Evolutionary conservation across 2,888 invertebrate species (phyloP).

Genomic region (Torymus tubicola): DNA sequence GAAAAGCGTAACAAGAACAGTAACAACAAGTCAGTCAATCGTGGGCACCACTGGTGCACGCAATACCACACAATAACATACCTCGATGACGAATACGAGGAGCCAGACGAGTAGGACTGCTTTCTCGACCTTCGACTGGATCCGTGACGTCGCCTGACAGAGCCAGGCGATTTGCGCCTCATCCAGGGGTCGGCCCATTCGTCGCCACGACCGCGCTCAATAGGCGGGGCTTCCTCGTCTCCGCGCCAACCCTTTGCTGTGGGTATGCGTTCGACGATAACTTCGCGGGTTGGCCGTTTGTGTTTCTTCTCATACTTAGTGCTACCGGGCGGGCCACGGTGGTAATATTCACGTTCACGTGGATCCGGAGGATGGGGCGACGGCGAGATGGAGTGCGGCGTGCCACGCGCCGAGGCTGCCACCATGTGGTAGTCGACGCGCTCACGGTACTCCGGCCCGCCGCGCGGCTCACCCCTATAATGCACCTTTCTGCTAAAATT

Average conservation of each 20-base stretch:
- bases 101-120: constrained; percentile 85
- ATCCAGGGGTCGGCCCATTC: constrained; percentile 99
- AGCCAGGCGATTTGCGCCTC: constrained; percentile 82
- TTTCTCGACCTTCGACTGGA: constrained; percentile 73
- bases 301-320: constrained; percentile 75
- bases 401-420: constrained; percentile 60
- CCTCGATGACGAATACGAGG: constrained; percentile 82
- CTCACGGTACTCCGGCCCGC: constrained; percentile 72
- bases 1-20: neutral
- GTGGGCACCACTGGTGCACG: too few species aligned
- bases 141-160: constrained; percentile 67
- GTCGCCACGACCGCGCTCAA: constrained; percentile 81
- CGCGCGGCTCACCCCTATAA: constrained; percentile 71
- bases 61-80: constrained; percentile 62
- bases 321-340: constrained; percentile 32
- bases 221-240: constrained; percentile 71
- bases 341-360: constrained; percentile 70
- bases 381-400: constrained; percentile 73
- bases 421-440: constrained; percentile 72
- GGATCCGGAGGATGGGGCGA: constrained; percentile 71
- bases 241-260: constrained; percentile 74
- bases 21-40: too few species aligned
- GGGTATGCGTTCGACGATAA: constrained; percentile 85
- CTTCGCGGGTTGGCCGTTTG: constrained; percentile 83
- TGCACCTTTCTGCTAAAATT: constrained; percentile 69